phyloP scores from a whole-genome alignment of 2,113 vertebrate species.

The Indri indri region DNA sequence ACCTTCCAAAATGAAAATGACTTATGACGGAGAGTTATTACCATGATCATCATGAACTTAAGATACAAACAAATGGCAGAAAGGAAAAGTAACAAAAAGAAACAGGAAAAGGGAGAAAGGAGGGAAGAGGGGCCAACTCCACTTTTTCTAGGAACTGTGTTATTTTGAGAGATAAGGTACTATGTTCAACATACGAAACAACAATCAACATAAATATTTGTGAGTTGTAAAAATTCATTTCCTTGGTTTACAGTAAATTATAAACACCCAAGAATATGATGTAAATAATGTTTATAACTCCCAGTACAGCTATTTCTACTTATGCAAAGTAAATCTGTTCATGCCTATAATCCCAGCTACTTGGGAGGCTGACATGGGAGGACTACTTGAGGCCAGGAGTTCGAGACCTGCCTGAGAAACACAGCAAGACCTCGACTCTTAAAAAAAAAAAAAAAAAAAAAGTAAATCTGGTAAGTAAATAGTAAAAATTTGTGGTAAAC shows the following conservation, averaged over 20 bases:
- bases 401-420: too few species aligned
- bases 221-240: conserved; percentile 30
- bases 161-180: neutral
- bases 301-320: neutral
- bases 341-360: too few species aligned
- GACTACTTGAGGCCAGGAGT: too few species aligned
- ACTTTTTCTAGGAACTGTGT: conserved; percentile 10
- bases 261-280: neutral
- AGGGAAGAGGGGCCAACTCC: neutral
- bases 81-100: neutral
- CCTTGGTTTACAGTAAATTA: neutral
- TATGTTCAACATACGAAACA: neutral
- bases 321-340: conserved; percentile 2
- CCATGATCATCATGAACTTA: neutral
- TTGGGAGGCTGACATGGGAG: too few species aligned
- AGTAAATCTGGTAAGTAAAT: neutral
- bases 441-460: too few species aligned
- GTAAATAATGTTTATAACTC: neutral
- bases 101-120: neutral
- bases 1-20: conserved; percentile 26
- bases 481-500: conserved; percentile 1
- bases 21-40: neutral
- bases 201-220: neutral
- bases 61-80: neutral
- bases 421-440: too few species aligned